These are phyloP conservation scores for Phyto melanocephala DNA, from an alignment of 2,888 invertebrate genomes.

Conservation along the genomic window DNA sequence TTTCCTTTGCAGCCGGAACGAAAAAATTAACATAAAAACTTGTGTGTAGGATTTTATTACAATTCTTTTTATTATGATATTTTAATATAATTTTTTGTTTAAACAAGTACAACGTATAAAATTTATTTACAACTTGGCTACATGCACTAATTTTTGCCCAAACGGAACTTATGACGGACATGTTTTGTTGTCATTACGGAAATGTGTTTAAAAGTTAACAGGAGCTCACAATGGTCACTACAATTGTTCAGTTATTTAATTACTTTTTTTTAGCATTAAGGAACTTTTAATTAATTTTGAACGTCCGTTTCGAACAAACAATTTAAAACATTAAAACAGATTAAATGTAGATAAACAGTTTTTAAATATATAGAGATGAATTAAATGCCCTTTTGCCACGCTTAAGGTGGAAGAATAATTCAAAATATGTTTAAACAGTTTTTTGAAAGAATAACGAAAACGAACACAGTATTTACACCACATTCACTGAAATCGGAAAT, in stretches of 20 bases:
- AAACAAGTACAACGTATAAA: constrained; percentile 1
- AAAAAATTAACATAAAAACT: constrained; percentile 51
- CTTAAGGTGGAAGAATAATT: no score
- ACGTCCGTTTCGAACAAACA: constrained; percentile 7
- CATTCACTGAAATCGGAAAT: no score
- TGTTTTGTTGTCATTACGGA: constrained; percentile 43
- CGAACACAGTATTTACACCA: no score
- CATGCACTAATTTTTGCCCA: constrained; percentile 21
- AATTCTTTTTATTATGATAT: constrained; percentile 15
- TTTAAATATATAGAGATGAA: no score
- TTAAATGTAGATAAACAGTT: no score
- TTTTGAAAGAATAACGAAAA: no score
- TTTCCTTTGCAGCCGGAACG: constrained; percentile 30
- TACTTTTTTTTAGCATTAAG: background rate
- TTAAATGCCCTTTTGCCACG: no score
- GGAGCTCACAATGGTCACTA: constrained; percentile 15
- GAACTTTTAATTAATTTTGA: constrained; percentile 42
- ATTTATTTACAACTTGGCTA: constrained; percentile 6
- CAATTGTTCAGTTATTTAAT: background rate
- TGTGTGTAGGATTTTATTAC: constrained; percentile 43
- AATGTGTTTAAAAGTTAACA: constrained; percentile 49
- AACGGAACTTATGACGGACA: constrained; percentile 61
- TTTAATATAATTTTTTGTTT: constrained; percentile 1
- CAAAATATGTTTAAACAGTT: no score
- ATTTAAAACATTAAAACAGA: background rate